phyloP scores from a whole-genome alignment of 1,140 invertebrate genomes.

The Cydia strobilella region DNA sequence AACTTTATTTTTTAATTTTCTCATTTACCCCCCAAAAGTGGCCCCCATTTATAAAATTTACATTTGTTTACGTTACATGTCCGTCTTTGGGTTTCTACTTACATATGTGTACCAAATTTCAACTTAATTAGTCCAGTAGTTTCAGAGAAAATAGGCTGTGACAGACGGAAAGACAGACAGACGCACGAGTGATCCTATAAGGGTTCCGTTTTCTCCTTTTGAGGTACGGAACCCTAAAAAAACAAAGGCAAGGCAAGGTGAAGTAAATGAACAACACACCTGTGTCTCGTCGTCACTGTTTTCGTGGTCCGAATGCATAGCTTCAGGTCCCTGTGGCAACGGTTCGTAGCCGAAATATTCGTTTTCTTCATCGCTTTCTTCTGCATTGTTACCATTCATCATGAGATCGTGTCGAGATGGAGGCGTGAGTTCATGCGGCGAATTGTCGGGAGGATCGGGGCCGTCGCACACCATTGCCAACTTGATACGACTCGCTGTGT shows the following conservation, averaged over 20 bases:
- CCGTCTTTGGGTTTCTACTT: too few relatives aligned
- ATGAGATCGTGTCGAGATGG: constrained; percentile 63
- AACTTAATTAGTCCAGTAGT: too few relatives aligned
- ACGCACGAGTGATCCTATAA: too few relatives aligned
- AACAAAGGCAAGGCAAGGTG: background rate
- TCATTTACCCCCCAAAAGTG: too few relatives aligned
- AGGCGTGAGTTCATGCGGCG: constrained; percentile 63
- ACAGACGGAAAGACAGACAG: too few relatives aligned
- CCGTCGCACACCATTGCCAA: constrained; percentile 68
- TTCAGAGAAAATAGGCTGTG: too few relatives aligned
- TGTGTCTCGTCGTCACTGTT: constrained; percentile 59
- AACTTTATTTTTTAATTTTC: too few relatives aligned
- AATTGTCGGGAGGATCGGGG: constrained; percentile 70
- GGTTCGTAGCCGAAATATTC: constrained; percentile 71
- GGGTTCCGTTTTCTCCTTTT: too few relatives aligned
- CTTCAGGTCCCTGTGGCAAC: constrained; percentile 68
- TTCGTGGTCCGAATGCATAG: constrained; percentile 50
- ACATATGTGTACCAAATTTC: too few relatives aligned
- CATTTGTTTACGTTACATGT: too few relatives aligned
- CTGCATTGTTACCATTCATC: constrained; percentile 57
- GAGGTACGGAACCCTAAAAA: too few relatives aligned
- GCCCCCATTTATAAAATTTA: too few relatives aligned
- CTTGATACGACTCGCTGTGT: background rate
- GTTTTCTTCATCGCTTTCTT: constrained; percentile 73
- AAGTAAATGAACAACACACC: constrained; percentile 36